Evolutionary conservation across 2,113 vertebrate genomes (phyloP).

Genomic region (Podocnemis expansa): DNA sequence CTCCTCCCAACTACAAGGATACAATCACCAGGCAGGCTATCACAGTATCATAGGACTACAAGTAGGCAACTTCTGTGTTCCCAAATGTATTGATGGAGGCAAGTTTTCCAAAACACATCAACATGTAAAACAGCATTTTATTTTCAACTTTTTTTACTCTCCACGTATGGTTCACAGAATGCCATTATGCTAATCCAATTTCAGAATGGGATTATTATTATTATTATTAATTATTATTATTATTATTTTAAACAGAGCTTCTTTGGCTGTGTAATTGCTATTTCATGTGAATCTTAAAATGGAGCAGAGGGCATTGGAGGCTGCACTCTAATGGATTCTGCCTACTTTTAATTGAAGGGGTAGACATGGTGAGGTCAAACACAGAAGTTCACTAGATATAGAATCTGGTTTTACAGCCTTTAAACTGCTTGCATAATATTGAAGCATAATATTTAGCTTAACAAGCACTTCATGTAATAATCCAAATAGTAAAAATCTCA

Average conservation of each 20-base stretch:
- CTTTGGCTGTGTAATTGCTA: background rate
- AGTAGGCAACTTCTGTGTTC: background rate
- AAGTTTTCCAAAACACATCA: background rate
- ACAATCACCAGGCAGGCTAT: accelerated
- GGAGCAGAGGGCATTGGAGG: background rate
- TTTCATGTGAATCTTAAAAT: background rate
- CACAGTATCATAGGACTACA: accelerated
- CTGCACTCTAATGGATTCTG: background rate
- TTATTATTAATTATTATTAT: too few species aligned
- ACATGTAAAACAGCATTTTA: background rate
- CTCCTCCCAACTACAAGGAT: accelerated
- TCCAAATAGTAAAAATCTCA: background rate
- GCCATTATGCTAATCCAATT: constrained; percentile 16
- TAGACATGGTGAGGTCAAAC: background rate
- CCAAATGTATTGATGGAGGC: background rate
- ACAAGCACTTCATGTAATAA: background rate
- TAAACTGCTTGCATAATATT: background rate
- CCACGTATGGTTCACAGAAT: accelerated
- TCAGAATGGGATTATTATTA: background rate
- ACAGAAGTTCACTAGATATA: background rate
- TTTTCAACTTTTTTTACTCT: background rate
- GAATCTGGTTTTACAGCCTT: background rate
- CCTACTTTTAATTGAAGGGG: background rate
- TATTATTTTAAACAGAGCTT: background rate
- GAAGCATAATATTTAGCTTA: background rate